Conservation (phyloP, 2,113 vertebrate species). For the Monopterus albus region DNA sequence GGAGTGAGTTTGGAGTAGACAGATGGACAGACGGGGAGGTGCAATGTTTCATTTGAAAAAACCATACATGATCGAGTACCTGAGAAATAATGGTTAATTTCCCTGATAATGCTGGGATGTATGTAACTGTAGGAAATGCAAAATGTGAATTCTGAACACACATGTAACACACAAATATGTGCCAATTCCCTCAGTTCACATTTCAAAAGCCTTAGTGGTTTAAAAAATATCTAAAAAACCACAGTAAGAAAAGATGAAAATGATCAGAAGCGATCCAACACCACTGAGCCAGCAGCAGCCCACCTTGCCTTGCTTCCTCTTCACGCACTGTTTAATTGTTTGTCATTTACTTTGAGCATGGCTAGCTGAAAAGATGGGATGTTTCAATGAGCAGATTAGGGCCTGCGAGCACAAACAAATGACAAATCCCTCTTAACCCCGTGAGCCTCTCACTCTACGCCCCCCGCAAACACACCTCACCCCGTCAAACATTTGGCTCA, state of each 20-base stretch:
- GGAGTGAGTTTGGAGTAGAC: constrained; percentile 35
- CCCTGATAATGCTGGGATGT: too few species aligned
- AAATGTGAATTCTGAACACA: neutral
- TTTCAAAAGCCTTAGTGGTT: constrained; percentile 33
- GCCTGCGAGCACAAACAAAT: constrained; percentile 93
- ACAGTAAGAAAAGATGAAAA: constrained; percentile 37
- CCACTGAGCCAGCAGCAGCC: constrained; percentile 70
- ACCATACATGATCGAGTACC: neutral
- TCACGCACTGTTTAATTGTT: constrained; percentile 83
- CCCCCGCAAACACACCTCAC: constrained; percentile 81
- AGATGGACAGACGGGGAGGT: constrained; percentile 12
- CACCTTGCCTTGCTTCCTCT: constrained; percentile 55
- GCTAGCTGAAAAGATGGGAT: constrained; percentile 89
- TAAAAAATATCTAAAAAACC: constrained; percentile 4
- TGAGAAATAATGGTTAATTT: neutral
- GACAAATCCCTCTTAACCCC: constrained; percentile 98
- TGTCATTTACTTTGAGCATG: constrained; percentile 89
- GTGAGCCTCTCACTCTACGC: constrained; percentile 80
- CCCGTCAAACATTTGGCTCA: constrained; percentile 88
- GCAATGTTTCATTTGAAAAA: neutral
- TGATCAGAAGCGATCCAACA: constrained; percentile 36
- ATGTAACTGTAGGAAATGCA: neutral
- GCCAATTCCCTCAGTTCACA: neutral
- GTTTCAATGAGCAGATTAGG: constrained; percentile 95
- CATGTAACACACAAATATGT: neutral